These are phyloP conservation scores for Triops cancriformis DNA, from an alignment of 1,140 invertebrate genomes.

Conservation along the genomic window DNA sequence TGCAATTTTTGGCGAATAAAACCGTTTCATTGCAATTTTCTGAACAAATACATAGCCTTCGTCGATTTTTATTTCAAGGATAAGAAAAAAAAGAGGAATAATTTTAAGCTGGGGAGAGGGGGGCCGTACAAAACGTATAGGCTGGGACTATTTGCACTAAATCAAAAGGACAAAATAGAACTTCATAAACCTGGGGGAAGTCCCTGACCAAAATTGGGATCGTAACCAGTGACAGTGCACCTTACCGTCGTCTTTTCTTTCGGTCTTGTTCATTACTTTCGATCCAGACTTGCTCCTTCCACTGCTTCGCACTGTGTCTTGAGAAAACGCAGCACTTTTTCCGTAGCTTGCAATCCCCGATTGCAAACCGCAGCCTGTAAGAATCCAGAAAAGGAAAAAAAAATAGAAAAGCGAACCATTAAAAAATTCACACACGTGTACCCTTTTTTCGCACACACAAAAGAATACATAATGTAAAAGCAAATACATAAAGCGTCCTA, in stretches of 20 bases:
- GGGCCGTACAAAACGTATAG: slow-evolving; percentile 6
- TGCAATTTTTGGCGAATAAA: background rate
- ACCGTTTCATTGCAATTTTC: background rate
- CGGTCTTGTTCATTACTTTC: background rate
- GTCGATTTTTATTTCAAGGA: background rate
- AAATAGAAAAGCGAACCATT: background rate
- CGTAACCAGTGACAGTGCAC: background rate
- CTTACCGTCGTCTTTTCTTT: background rate
- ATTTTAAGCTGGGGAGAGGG: background rate
- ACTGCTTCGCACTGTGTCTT: background rate
- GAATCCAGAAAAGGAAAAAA: background rate
- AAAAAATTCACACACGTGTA: background rate
- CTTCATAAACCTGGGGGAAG: background rate
- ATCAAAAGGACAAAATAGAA: background rate
- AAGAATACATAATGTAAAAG: background rate
- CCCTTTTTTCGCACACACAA: too few species aligned
- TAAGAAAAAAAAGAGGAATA: background rate
- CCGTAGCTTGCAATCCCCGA: background rate
- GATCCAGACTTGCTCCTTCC: background rate
- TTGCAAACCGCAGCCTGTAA: background rate
- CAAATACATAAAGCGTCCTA: background rate
- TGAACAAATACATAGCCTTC: background rate
- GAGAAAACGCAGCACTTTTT: slow-evolving; percentile 10
- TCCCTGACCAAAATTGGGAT: background rate
- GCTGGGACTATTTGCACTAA: slow-evolving; percentile 10